Percentiles rank a stretch among this genome's conserved stretches.
phyloP scores from a whole-genome alignment of 2,797 vertebrate species.

The Eremophila alpestris region DNA sequence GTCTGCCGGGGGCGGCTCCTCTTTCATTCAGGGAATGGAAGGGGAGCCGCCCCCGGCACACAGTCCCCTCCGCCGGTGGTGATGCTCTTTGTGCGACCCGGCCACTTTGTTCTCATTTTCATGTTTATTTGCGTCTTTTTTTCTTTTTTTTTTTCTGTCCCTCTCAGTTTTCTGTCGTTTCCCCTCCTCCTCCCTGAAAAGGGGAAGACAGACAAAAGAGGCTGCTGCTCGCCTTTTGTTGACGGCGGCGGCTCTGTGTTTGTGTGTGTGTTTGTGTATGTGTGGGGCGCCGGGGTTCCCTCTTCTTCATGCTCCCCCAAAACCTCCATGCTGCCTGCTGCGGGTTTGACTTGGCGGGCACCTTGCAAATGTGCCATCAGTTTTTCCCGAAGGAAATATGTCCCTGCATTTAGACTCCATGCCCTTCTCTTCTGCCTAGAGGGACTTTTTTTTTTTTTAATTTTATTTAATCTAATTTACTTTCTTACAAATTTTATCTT shows the following conservation, averaged over 20 bases:
- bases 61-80: background rate
- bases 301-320: background rate
- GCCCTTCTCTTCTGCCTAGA: conserved; percentile 71
- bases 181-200: conserved; percentile 74
- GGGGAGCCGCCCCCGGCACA: background rate
- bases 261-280: background rate
- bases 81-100: conserved; percentile 39
- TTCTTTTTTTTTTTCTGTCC: rapidly evolving
- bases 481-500: conserved; percentile 41
- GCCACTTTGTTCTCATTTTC: conserved; percentile 92
- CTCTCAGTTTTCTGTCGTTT: conserved; percentile 80
- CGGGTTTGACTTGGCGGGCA: background rate
- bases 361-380: background rate
- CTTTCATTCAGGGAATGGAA: background rate
- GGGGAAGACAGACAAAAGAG: conserved; percentile 89
- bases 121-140: conserved; percentile 82
- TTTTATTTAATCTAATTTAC: background rate
- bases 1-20: background rate
- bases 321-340: background rate
- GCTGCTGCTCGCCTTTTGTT: conserved; percentile 63
- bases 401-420: conserved; percentile 62
- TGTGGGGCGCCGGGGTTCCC: background rate
- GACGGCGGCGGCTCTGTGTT: background rate
- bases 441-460: background rate
- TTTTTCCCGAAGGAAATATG: conserved; percentile 40